Conservation (phyloP, 2,113 vertebrate genomes). For the Triplophysa dalaica region DNA sequence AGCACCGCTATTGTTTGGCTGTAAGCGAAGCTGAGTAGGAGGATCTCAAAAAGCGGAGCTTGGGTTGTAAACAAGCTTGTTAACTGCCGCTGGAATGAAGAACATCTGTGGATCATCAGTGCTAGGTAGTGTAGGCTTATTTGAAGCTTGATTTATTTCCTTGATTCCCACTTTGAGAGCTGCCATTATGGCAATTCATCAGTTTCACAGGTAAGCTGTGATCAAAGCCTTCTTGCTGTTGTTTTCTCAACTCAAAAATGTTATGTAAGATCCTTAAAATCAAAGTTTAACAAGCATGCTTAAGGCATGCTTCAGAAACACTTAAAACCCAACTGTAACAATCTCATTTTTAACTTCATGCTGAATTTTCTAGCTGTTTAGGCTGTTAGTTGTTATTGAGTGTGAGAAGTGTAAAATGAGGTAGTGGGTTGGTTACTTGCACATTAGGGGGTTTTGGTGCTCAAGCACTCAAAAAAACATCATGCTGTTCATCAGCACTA, state of each 20-base stretch:
- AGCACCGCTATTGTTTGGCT: slow-evolving; percentile 23
- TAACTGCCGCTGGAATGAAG: slow-evolving; percentile 27
- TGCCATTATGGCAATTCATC: background rate
- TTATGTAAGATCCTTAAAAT: background rate
- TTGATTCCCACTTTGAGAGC: background rate
- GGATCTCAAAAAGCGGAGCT: slow-evolving; percentile 31
- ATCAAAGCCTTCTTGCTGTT: background rate
- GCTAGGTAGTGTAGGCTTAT: background rate
- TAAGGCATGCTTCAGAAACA: background rate
- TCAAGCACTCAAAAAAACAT: too few species aligned
- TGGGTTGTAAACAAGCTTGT: slow-evolving; percentile 34
- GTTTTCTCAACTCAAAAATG: background rate
- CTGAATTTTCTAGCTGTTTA: background rate
- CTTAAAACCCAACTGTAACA: background rate
- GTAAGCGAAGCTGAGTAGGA: slow-evolving; percentile 37
- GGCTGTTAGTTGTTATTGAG: too few species aligned
- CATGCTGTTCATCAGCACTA: too few species aligned
- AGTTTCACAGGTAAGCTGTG: background rate
- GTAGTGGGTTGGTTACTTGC: too few species aligned
- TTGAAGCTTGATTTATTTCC: background rate
- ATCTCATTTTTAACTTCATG: background rate
- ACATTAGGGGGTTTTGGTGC: too few species aligned
- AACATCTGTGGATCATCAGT: background rate
- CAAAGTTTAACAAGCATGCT: background rate
- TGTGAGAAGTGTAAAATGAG: too few species aligned